These are phyloP conservation scores for Ranitomeya imitator DNA, from an alignment of 2,113 vertebrate species.

Conservation along the genomic window DNA sequence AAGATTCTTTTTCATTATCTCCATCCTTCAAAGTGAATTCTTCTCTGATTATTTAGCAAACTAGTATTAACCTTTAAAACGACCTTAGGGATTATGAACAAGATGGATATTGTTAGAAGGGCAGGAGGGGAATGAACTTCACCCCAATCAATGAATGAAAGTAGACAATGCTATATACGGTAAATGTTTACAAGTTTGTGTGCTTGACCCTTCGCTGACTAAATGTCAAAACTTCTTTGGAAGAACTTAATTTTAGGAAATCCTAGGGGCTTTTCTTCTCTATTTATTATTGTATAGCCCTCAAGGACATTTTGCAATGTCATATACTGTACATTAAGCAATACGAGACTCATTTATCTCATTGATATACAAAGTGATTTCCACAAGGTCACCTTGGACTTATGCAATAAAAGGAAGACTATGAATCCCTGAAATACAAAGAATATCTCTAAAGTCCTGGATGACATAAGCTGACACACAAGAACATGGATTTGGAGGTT, in stretches of 20 bases:
- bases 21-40: neutral
- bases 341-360: neutral
- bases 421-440: neutral
- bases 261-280: neutral
- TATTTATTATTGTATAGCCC: neutral
- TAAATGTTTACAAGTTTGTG: neutral
- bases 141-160: neutral
- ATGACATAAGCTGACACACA: neutral
- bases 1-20: constrained; percentile 11
- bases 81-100: neutral
- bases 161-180: neutral
- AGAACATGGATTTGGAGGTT: neutral
- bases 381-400: neutral
- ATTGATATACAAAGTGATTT: neutral
- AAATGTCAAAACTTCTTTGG: neutral
- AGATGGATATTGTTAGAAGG: neutral
- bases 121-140: neutral
- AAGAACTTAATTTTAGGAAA: neutral
- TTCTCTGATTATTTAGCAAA: constrained; percentile 17
- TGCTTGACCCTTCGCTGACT: neutral
- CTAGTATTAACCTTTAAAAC: constrained; percentile 23
- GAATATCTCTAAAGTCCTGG: neutral
- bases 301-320: neutral
- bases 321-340: neutral
- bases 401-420: neutral